These are phyloP conservation scores for Acomys russatus DNA, from an alignment of 2,797 vertebrate genomes.

Conservation along the genomic window DNA sequence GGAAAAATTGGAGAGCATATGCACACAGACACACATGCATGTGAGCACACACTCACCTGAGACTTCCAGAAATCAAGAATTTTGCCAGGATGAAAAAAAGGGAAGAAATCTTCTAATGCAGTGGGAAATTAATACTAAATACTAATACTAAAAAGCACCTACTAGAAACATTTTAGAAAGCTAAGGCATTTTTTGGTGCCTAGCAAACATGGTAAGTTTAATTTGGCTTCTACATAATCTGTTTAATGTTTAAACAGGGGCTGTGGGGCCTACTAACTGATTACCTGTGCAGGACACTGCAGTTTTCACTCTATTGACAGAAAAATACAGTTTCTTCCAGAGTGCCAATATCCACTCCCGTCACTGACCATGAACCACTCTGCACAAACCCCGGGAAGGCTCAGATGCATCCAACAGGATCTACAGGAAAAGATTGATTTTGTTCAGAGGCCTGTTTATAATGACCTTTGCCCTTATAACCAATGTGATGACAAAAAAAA, in stretches of 20 bases:
- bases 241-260: conserved; percentile 68
- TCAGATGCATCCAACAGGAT: conserved; percentile 62
- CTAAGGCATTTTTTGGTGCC: conserved; percentile 40
- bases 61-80: neutral
- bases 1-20: neutral
- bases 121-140: conserved; percentile 28
- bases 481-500: conserved; percentile 73
- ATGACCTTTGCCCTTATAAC: conserved; percentile 66
- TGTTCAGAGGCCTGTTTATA: conserved; percentile 51
- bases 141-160: conserved; percentile 26
- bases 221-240: conserved; percentile 64
- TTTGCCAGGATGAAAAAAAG: neutral
- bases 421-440: conserved; percentile 74
- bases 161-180: conserved; percentile 60
- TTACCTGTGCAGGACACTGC: conserved; percentile 66
- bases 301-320: conserved; percentile 74
- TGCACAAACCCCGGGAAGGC: conserved; percentile 38
- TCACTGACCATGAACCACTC: conserved; percentile 71
- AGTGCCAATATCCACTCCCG: conserved; percentile 66
- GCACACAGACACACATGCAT: too few species aligned
- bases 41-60: too few species aligned
- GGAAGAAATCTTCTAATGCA: conserved; percentile 5
- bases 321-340: conserved; percentile 70
- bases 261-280: conserved; percentile 63
- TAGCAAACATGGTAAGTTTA: conserved; percentile 72